Base-by-base conservation (phyloP, 2,797 vertebrate genomes). In the Rhinophrynus dorsalis region DNA sequence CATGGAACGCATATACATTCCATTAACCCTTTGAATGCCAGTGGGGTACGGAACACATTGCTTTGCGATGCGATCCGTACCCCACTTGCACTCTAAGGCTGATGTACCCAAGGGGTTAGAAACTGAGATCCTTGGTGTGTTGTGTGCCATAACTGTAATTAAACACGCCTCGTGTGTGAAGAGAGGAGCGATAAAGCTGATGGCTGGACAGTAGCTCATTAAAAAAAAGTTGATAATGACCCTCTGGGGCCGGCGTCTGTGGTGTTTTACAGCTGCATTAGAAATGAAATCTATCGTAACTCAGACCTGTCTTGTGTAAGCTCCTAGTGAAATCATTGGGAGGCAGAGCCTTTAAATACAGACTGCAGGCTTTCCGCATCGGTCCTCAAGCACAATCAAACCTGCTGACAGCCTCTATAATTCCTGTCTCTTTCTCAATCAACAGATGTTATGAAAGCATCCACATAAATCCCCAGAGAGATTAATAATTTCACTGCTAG, bases 361-460 rank as follows among this genome's bases (percentile, higher is more conserved):
- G 52, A 35, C 35, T 23, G 9, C 30, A 17, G 17, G 2, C n/a
- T 15, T 35, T 17, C 52, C 21, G 7, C 30, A 4, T 30, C 47
- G 58, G 38, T 63, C 59, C 51, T 51, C 67, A 35, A 37, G 38
- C 32, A 63, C 51, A 56, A 64, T 71, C 68, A 63, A 56, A 64
- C 68, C 42, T 10, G 47, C 6, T 67, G 76, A 51, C 79, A 78
- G 82, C 74, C 71, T 62, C 80, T 68, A 68, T 11, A 73, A 55
- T 78, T 65, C 77, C 68, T 48, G 63, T 15, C 57, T 67, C 64
- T 62, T 56, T 38, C 57, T 67, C 71, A 73, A 78, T 76, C 33
- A 55, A 75, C 81, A 83, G 77, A 74, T 81, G 82, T 80, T 76
- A 80, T 74, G 13, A 63, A 52, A 71, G 77, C 78, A 52, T 1